Conservation (phyloP, 2,797 vertebrate genomes). For the Betta splendens region DNA sequence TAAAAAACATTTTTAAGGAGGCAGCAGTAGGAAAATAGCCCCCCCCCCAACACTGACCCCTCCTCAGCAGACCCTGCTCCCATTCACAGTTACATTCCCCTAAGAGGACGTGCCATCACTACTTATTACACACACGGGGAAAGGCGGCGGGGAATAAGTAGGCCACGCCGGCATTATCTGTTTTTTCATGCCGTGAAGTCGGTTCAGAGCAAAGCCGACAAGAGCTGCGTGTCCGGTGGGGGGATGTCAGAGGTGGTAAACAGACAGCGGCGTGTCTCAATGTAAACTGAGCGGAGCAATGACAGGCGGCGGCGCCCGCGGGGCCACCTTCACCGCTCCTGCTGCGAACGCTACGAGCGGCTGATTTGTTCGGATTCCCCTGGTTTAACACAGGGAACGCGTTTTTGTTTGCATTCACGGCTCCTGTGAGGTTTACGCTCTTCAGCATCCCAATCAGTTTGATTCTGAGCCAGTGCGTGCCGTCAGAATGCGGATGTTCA, state of each 20-base stretch:
- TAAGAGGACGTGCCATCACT: conserved; percentile 77
- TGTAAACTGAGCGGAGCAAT: conserved; percentile 42
- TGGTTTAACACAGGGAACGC: conserved; percentile 1
- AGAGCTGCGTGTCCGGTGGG: conserved; percentile 52
- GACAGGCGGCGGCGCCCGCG: conserved; percentile 21
- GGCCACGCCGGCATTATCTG: conserved; percentile 70
- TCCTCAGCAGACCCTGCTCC: conserved; percentile 51
- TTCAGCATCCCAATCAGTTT: conserved; percentile 1
- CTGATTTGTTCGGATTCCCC: conserved; percentile 8
- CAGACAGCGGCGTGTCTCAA: conserved; percentile 60
- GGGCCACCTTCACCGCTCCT: background rate
- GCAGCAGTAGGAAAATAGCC: too few species aligned
- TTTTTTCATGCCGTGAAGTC: conserved; percentile 62
- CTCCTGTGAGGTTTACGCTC: conserved; percentile 27
- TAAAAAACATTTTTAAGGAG: too few species aligned
- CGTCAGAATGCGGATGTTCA: conserved; percentile 61
- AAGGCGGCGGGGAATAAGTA: conserved; percentile 66
- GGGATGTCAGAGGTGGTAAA: conserved; percentile 61
- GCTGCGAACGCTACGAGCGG: background rate
- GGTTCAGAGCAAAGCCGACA: conserved; percentile 60
- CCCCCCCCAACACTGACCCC: conserved; percentile 42
- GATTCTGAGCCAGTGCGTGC: too few species aligned
- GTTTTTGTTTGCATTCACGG: conserved; percentile 4
- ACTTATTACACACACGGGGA: conserved; percentile 71
- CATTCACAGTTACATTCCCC: conserved; percentile 61